These are phyloP conservation scores for Prinia subflava DNA, from an alignment of 2,113 vertebrate genomes.

Conservation along the genomic window DNA sequence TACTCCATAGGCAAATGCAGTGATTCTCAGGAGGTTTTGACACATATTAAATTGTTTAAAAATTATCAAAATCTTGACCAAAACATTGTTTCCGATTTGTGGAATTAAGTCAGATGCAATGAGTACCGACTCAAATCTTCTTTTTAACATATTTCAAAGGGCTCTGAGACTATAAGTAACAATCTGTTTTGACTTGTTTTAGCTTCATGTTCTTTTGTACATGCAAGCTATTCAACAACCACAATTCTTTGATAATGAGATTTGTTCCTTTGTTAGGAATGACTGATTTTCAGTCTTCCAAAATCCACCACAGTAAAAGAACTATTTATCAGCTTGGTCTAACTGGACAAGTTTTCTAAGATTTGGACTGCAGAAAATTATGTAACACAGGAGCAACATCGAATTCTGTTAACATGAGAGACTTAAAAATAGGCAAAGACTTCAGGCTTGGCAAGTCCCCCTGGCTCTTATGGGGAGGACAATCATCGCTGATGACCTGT, in stretches of 20 bases:
- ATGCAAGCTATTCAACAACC: background rate
- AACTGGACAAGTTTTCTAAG: background rate
- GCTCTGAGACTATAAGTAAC: background rate
- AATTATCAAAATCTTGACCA: background rate
- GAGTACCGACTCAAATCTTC: too few relatives aligned
- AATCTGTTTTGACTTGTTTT: background rate
- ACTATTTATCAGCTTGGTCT: background rate
- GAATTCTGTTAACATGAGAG: background rate
- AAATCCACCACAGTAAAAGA: background rate
- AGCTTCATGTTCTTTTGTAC: background rate
- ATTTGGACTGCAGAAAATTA: background rate
- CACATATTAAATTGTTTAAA: too few relatives aligned
- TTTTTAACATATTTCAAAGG: background rate
- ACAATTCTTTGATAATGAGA: background rate
- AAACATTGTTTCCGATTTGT: background rate
- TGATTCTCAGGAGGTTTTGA: background rate
- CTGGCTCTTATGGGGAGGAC: fast-evolving
- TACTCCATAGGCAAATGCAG: background rate
- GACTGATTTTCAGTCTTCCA: background rate
- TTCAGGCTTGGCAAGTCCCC: background rate
- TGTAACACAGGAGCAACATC: fast-evolving
- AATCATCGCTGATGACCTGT: background rate
- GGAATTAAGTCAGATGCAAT: background rate
- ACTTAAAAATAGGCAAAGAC: background rate
- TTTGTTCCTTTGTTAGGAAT: background rate